These are phyloP conservation scores for Psittacara wagleri DNA, from an alignment of 2,113 vertebrate genomes.

Conservation along the genomic window DNA sequence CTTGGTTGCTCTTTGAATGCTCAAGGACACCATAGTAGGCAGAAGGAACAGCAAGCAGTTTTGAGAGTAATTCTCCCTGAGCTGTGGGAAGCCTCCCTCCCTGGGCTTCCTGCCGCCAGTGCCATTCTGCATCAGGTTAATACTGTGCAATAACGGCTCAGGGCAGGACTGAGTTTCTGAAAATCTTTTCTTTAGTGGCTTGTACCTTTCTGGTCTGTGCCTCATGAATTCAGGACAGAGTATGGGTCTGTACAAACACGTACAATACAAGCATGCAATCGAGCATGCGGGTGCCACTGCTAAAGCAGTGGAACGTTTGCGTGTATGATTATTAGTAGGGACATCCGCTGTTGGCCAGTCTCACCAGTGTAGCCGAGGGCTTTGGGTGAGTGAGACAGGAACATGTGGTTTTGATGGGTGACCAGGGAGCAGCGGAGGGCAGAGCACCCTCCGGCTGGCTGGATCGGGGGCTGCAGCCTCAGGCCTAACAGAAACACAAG, in stretches of 20 bases:
- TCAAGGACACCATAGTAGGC: accelerated
- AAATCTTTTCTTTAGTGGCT: not conserved
- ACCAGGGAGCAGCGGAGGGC: no score
- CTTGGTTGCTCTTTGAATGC: not conserved
- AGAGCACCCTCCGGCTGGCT: accelerated
- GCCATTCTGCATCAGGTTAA: accelerated
- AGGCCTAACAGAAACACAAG: not conserved
- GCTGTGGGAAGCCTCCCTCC: not conserved
- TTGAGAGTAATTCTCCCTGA: not conserved
- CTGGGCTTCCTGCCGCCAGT: not conserved
- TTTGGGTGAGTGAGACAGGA: accelerated
- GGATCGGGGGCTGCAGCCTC: not conserved
- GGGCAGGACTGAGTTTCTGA: accelerated
- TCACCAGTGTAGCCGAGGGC: not conserved
- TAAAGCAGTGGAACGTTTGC: accelerated
- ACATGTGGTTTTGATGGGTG: accelerated
- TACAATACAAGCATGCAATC: not conserved
- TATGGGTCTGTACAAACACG: accelerated
- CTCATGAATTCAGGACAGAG: not conserved
- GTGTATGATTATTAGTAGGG: accelerated
- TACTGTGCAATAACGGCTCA: accelerated
- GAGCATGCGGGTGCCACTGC: accelerated
- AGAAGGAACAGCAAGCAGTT: not conserved
- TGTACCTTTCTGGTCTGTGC: accelerated
- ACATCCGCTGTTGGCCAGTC: accelerated